These are phyloP conservation scores for Drosophila niveifrons DNA, from an alignment of 2,888 invertebrate species.

Conservation along the genomic window DNA sequence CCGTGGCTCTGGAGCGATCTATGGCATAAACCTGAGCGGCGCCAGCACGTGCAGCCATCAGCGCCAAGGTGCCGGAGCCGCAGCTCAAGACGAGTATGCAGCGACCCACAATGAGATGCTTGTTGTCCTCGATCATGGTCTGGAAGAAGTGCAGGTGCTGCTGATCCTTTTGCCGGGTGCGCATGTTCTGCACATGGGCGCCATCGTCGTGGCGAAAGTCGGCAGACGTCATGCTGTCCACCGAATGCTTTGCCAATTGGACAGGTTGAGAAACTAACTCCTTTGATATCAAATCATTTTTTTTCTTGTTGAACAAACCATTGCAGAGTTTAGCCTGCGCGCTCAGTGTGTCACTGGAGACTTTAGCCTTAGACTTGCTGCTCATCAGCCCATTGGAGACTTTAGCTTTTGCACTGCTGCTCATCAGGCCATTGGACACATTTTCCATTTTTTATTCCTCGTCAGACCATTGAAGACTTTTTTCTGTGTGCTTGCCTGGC, in stretches of 20 bases:
- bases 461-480: neutral
- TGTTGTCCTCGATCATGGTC: slow-evolving; percentile 70
- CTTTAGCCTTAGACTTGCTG: too few species aligned
- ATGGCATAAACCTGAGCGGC: slow-evolving; percentile 78
- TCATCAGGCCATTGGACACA: neutral
- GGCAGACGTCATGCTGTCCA: slow-evolving; percentile 78
- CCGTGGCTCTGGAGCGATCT: slow-evolving; percentile 75
- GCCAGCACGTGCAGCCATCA: slow-evolving; percentile 79
- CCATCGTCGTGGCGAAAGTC: slow-evolving; percentile 74
- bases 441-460: neutral
- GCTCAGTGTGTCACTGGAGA: too few species aligned
- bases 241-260: slow-evolving; percentile 4
- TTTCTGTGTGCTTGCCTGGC: neutral
- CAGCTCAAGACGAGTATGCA: slow-evolving; percentile 76
- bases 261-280: neutral
- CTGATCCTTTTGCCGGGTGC: slow-evolving; percentile 53
- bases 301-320: neutral
- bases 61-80: slow-evolving; percentile 73
- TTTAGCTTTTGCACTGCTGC: too few species aligned
- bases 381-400: neutral
- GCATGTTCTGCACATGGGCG: slow-evolving; percentile 72
- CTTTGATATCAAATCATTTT: neutral
- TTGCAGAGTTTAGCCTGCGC: too few species aligned
- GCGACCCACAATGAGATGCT: slow-evolving; percentile 74
- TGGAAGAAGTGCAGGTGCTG: slow-evolving; percentile 68